These are phyloP conservation scores for Atta cephalotes DNA, from an alignment of 1,140 invertebrate species.

Conservation along the genomic window DNA sequence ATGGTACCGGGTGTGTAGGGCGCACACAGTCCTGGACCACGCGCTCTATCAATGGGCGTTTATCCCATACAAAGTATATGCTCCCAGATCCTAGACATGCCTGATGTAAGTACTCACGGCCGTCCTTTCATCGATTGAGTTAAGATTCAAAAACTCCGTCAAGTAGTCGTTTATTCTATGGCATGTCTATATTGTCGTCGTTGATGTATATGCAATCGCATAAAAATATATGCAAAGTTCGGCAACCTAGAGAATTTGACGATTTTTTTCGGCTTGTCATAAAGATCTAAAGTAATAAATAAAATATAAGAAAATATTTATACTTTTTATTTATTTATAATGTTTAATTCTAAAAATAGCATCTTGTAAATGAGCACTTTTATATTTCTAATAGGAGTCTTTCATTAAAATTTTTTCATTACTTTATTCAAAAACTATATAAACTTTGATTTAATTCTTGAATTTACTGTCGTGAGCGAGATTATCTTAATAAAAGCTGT, in stretches of 20 bases:
- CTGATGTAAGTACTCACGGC: slow-evolving; percentile 92
- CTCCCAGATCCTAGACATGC: slow-evolving; percentile 93
- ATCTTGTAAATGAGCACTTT: neutral
- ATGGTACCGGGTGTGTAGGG: slow-evolving; percentile 88
- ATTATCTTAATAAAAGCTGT: neutral
- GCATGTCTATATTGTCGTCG: slow-evolving; percentile 78
- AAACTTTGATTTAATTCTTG: neutral
- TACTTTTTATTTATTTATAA: neutral
- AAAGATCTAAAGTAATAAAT: slow-evolving; percentile 1
- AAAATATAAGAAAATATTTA: neutral
- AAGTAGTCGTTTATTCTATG: slow-evolving; percentile 65
- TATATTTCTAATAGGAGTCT: neutral
- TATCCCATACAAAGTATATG: slow-evolving; percentile 95
- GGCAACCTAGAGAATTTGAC: neutral
- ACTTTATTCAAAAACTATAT: neutral
- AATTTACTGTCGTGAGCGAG: neutral
- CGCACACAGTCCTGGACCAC: slow-evolving; percentile 94
- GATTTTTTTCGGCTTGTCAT: neutral
- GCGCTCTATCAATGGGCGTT: slow-evolving; percentile 94
- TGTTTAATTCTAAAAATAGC: neutral
- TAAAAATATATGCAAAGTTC: neutral
- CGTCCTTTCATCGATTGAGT: slow-evolving; percentile 33
- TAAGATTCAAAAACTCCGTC: slow-evolving; percentile 47
- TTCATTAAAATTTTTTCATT: neutral
- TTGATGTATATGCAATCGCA: slow-evolving; percentile 56